phyloP scores from a whole-genome alignment of 2,113 vertebrate genomes.

The Oncorhynchus gorbuscha region DNA sequence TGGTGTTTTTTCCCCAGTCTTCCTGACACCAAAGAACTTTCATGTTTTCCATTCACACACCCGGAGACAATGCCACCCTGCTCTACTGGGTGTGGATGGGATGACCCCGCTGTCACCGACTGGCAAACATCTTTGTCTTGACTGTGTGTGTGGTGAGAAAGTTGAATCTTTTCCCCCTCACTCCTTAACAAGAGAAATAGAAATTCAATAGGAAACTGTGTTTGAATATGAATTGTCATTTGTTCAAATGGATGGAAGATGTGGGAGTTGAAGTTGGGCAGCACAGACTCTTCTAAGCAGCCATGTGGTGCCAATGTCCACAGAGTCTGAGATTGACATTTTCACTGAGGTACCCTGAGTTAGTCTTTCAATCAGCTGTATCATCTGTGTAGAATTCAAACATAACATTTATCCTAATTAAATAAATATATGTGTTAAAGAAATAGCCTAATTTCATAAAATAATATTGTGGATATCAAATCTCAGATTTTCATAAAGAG shows the following conservation, averaged over 20 bases:
- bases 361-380: no score
- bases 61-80: slow-evolving; percentile 52
- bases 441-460: not conserved
- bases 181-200: slow-evolving; percentile 36
- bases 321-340: not conserved
- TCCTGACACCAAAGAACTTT: slow-evolving; percentile 62
- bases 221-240: not conserved
- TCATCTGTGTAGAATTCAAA: no score
- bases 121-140: slow-evolving; percentile 55
- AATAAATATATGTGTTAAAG: not conserved
- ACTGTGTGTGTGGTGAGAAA: slow-evolving; percentile 43
- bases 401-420: not conserved
- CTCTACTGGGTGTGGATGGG: slow-evolving; percentile 53
- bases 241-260: not conserved
- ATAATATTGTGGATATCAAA: no score
- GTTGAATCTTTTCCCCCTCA: slow-evolving; percentile 11
- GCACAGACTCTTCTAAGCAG: not conserved
- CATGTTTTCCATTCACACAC: slow-evolving; percentile 57
- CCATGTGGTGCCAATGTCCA: not conserved
- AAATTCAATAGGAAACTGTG: slow-evolving; percentile 13
- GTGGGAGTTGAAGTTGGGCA: not conserved
- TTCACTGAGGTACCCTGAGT: not conserved
- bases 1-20: slow-evolving; percentile 55
- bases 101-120: slow-evolving; percentile 53
- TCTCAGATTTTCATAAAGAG: no score